phyloP scores from a whole-genome alignment of 2,888 invertebrate species.

The Heliconius sara region DNA sequence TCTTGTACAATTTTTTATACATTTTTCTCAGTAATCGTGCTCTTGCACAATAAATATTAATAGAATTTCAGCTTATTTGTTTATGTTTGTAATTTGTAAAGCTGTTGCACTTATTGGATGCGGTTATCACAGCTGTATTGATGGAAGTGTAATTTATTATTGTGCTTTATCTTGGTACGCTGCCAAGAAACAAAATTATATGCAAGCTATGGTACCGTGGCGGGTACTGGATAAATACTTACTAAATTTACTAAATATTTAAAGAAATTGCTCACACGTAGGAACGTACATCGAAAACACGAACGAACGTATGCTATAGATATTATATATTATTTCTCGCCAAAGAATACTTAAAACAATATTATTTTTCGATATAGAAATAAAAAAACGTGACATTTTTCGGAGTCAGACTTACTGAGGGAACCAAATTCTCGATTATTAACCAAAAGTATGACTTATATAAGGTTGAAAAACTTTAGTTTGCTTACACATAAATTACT shows the following conservation, averaged over 20 bases:
- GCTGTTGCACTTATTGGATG: background rate
- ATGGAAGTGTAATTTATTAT: conserved; percentile 7
- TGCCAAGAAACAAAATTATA: conserved; percentile 9
- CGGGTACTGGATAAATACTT: background rate
- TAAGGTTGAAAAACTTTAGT: no score
- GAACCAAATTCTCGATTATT: no score
- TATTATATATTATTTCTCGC: background rate
- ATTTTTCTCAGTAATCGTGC: background rate
- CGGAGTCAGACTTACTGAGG: no score
- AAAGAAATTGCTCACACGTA: background rate
- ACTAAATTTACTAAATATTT: conserved; percentile 1
- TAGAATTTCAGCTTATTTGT: background rate
- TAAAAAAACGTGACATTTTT: no score
- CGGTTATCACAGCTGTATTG: background rate
- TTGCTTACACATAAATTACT: no score
- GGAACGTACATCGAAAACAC: no score
- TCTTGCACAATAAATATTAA: background rate
- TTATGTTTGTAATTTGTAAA: background rate
- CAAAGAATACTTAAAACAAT: background rate
- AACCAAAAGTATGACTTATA: no score
- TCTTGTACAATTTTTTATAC: background rate
- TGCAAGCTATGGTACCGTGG: background rate
- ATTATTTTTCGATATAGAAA: no score
- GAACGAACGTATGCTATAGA: no score
- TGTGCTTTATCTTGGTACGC: background rate